Percentiles rank a stretch among this genome's conserved stretches.
These are phyloP conservation scores for Tiaroga cobitis DNA, from an alignment of 2,797 vertebrate genomes.

Conservation along the genomic window DNA sequence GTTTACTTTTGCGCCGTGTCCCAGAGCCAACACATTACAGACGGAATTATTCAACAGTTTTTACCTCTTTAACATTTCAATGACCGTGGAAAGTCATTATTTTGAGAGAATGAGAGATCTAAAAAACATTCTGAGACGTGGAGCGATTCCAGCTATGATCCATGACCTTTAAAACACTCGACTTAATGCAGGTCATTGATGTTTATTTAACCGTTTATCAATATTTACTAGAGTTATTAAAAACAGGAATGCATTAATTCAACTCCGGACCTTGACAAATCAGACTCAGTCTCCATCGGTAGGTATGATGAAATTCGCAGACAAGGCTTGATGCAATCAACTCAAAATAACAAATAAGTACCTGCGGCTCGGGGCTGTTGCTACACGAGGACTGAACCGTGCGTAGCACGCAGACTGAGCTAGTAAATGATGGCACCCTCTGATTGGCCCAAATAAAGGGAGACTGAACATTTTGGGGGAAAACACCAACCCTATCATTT, in stretches of 20 bases:
- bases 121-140: neutral
- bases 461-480: constrained; percentile 70
- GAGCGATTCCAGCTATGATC: constrained; percentile 27
- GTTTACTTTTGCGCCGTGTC: constrained; percentile 56
- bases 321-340: constrained; percentile 23
- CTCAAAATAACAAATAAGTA: constrained; percentile 39
- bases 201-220: constrained; percentile 40
- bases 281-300: neutral
- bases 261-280: neutral
- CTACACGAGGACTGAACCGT: constrained; percentile 34
- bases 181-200: constrained; percentile 7
- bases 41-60: constrained; percentile 44
- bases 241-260: constrained; percentile 18
- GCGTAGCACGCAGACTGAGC: constrained; percentile 68
- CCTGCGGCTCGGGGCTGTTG: constrained; percentile 10
- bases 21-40: constrained; percentile 57
- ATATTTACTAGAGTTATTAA: constrained; percentile 37
- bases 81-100: constrained; percentile 36
- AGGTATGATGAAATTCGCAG: neutral
- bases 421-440: constrained; percentile 68
- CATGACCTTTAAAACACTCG: constrained; percentile 33
- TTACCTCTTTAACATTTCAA: constrained; percentile 54
- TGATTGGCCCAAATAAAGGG: constrained; percentile 75
- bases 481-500: constrained; percentile 78
- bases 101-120: constrained; percentile 9